Evolutionary conservation across 2,888 invertebrate genomes (phyloP), one percentile per base, ranked within the genome.

Genomic region (Pecten maximus): DNA sequence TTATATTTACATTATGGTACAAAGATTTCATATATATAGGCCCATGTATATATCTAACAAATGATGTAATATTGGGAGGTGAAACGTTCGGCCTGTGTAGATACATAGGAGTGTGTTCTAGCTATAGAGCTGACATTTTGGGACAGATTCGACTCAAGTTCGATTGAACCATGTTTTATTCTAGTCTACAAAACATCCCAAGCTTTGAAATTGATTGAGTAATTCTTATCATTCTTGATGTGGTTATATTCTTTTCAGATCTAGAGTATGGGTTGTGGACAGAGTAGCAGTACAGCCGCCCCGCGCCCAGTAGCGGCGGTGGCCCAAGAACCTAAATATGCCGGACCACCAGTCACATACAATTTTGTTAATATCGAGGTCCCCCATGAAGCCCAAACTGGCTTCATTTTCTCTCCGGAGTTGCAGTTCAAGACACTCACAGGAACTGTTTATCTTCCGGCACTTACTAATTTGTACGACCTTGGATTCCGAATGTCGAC

Each of bases 241-340:
- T n/a, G 2, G 3, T 2, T 50, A 19, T 3, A 23, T 54, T 54
- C 28, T 74, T 28, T 74, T 74, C 15, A 74, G 74, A 35, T 10
- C 74, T 74, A 74, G 74, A 74, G n/a, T 74, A 74, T 74, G 74
- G 74, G 74, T 1, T 74, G 74, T 74, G 74, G 35, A 74, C 74
- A 74, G 35, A 74, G 74, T 12, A 74, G 74, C 54, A 35, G 28
- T 86, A 28, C 35, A n/a, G 28, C 87, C 23, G 35, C 40, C 50
- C 88, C 50, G 48, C 88, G 50, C 1, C 39, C 39, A 35, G 44
- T 40, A 23, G 88, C 88, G 28, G 86, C 86, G 8, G 39, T 87
- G 35, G 94, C 93, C 12, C 92, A 91, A 40, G 93, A 93, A 40
- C 95, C 94, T 0, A 94, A 94, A 0, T 95, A 95, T 88, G 88